Evolutionary conservation across 1,140 invertebrate genomes (phyloP).

Genomic region (Eumaeus atala): DNA sequence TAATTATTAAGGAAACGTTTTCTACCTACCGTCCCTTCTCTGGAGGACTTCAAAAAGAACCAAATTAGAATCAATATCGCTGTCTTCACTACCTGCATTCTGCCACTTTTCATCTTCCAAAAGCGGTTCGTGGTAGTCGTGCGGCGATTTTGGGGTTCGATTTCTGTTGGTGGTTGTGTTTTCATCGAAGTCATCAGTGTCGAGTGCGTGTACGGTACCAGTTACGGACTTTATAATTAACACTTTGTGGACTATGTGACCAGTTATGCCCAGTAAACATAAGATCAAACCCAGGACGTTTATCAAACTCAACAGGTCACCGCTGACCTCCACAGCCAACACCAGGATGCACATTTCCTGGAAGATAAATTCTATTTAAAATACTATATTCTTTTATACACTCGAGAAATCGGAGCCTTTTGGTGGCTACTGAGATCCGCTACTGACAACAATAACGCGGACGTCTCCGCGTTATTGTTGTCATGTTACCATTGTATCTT

Average conservation of each 20-base stretch:
- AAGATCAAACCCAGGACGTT: slow-evolving; percentile 91
- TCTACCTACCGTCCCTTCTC: slow-evolving; percentile 52
- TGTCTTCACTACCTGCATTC: slow-evolving; percentile 43
- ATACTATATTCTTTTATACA: slow-evolving; percentile 1
- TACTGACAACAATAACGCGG: too few species aligned
- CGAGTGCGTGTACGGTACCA: slow-evolving; percentile 40
- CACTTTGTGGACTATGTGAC: slow-evolving; percentile 90
- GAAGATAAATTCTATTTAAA: slow-evolving; percentile 16
- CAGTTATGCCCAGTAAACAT: slow-evolving; percentile 90
- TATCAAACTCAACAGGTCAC: slow-evolving; percentile 87
- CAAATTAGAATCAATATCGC: slow-evolving; percentile 56
- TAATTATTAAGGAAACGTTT: too few species aligned
- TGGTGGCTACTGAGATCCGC: too few species aligned
- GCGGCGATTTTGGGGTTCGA: slow-evolving; percentile 32
- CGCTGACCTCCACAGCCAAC: slow-evolving; percentile 88
- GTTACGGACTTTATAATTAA: slow-evolving; percentile 50
- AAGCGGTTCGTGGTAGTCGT: slow-evolving; percentile 48
- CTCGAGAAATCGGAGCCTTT: not conserved
- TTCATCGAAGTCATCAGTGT: slow-evolving; percentile 42
- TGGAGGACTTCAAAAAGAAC: slow-evolving; percentile 62
- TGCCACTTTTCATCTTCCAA: slow-evolving; percentile 48
- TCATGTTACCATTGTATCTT: too few species aligned
- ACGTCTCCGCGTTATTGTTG: too few species aligned
- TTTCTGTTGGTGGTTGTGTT: slow-evolving; percentile 23
- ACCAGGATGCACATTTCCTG: slow-evolving; percentile 93